Evolutionary conservation across 2,797 vertebrate genomes (phyloP), one percentile per base, ranked within the genome.

Genomic region (Sebastes nivosus): DNA sequence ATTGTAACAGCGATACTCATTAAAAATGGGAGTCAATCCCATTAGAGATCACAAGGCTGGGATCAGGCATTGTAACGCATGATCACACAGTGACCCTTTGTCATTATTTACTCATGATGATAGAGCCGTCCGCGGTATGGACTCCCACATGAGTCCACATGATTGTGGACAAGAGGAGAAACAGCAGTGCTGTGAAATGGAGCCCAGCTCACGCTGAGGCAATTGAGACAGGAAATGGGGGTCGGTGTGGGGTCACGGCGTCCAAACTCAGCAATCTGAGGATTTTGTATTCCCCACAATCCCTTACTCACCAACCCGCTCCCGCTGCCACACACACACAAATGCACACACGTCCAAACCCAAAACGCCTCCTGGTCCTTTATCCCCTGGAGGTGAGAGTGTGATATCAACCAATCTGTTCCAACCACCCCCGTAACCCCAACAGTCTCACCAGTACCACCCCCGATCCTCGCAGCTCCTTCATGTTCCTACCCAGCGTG

Each of bases 171-270:
- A 59, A 72, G 60, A 74, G 78, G 73, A 78, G 86, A 83, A 87
- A 67, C 84, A 67, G 84, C 52, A 2, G 83, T 78, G 84, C 88
- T 83, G 88, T 81, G 80, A 87, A 88, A 91, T 89, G 67, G 89
- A 92, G 86, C 80, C 84, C 71, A 24, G 81, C 92, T 89, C 91
- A 89, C 3, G 88, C 93, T 90, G 92, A 91, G 93, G 85, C 89
- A 94, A 93, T 94, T 88, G 86, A 93, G 92, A 89, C 88, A 92
- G 93, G 93, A 94, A 94, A 94, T 93, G 87, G 92, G 89, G 94
- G 93, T 95, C 90, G 71, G 63, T 20, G 81, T 18, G 70, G 81
- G 93, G 92, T 94, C 92, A 83, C 16, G 75, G 85, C 84, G 20
- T 86, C 89, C 86, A 87, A 90, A 93, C 89, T 90, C 85, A 75